A percentile compares a stretch with the other conserved stretches of the same genome.
Conservation (phyloP, 2,888 invertebrate species). For the Torymus aiolomorphi region DNA sequence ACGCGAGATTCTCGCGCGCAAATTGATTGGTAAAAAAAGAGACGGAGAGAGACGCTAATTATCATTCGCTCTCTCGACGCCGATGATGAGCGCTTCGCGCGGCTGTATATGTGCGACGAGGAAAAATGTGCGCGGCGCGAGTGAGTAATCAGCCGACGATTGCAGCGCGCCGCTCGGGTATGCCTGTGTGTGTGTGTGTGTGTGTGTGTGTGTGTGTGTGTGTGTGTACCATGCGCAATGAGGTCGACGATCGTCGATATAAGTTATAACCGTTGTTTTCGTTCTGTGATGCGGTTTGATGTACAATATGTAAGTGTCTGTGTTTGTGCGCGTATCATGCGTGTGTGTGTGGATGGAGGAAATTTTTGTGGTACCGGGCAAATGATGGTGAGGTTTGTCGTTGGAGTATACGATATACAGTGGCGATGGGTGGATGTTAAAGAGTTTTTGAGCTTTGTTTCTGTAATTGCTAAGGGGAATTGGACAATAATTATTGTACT, state of each 20-base stretch:
- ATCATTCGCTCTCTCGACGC: constrained; percentile 15
- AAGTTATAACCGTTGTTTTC: constrained; percentile 1
- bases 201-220: too few relatives aligned
- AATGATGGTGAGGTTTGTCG: too few relatives aligned
- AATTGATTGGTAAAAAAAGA: background rate
- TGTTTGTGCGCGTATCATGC: too few relatives aligned
- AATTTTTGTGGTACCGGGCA: too few relatives aligned
- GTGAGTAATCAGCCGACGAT: background rate
- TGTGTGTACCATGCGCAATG: background rate
- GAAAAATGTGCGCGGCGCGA: background rate
- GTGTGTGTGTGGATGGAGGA: too few relatives aligned
- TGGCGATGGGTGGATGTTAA: too few relatives aligned
- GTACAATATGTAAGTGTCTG: too few relatives aligned
- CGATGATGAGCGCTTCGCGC: background rate
- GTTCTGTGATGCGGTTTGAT: background rate
- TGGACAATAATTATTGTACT: too few relatives aligned
- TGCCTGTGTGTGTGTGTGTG: background rate
- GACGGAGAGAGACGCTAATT: constrained; percentile 18
- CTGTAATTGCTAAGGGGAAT: too few relatives aligned
- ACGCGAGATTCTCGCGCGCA: too few relatives aligned
- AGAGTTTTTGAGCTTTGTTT: too few relatives aligned
- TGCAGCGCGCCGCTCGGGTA: constrained; percentile 18
- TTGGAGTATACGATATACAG: too few relatives aligned
- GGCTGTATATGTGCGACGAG: background rate
- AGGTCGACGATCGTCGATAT: constrained; percentile 29